A percentile compares a stretch with the other conserved stretches of the same genome.
These are phyloP conservation scores for Drosophila saltans DNA, from an alignment of 1,140 invertebrate species.

Conservation along the genomic window DNA sequence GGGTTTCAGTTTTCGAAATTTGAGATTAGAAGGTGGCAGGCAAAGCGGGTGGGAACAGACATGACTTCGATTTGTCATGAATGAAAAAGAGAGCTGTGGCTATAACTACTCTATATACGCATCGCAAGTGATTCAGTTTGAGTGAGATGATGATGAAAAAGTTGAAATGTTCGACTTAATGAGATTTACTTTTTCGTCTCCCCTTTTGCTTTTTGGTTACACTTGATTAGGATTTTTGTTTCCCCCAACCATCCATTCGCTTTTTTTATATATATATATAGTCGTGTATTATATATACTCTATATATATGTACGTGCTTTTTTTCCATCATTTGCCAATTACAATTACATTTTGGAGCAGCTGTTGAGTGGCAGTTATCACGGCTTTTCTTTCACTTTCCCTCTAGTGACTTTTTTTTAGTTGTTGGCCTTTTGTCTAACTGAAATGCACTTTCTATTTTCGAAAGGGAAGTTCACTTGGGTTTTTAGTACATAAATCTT, in stretches of 20 bases:
- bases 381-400: slow-evolving; percentile 62
- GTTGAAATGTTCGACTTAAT: slow-evolving; percentile 40
- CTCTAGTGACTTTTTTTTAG: slow-evolving; percentile 37
- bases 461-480: slow-evolving; percentile 7
- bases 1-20: slow-evolving; percentile 68
- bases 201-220: slow-evolving; percentile 46
- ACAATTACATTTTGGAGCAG: slow-evolving; percentile 71
- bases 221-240: slow-evolving; percentile 71
- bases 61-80: slow-evolving; percentile 49
- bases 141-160: slow-evolving; percentile 15
- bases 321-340: slow-evolving; percentile 53
- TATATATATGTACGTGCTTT: slow-evolving; percentile 4
- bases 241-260: background rate
- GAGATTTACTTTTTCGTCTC: slow-evolving; percentile 22
- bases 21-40: slow-evolving; percentile 2
- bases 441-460: slow-evolving; percentile 44
- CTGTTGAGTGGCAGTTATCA: slow-evolving; percentile 46
- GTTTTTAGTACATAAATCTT: slow-evolving; percentile 32
- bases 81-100: slow-evolving; percentile 54
- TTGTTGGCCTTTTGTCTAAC: slow-evolving; percentile 26
- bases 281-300: background rate
- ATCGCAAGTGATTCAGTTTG: slow-evolving; percentile 44
- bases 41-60: no score
- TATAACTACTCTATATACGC: slow-evolving; percentile 1
- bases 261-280: background rate